Evolutionary conservation across 2,113 vertebrate genomes (phyloP).

Genomic region (Melanotaenia duboulayi): DNA sequence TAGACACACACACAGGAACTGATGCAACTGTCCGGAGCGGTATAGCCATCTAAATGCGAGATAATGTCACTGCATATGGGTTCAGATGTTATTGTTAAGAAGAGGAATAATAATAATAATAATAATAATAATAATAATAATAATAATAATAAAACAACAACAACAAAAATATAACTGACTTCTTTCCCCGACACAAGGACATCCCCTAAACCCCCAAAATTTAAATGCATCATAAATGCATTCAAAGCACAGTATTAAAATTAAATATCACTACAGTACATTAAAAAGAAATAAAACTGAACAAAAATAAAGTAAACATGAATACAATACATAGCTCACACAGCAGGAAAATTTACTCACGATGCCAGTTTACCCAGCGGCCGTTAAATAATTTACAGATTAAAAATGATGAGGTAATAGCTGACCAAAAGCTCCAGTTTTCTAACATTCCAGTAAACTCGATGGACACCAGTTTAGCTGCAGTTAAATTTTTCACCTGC

Average conservation of each 20-base stretch:
- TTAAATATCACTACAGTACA: too few relatives aligned
- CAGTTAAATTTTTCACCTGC: conserved; percentile 43
- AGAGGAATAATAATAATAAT: not conserved
- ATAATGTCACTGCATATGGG: not conserved
- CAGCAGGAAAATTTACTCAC: not conserved
- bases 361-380: not conserved
- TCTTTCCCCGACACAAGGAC: too few relatives aligned
- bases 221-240: too few relatives aligned
- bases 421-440: conserved; percentile 20
- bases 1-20: conserved; percentile 75
- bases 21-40: conserved; percentile 61
- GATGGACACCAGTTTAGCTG: conserved; percentile 39
- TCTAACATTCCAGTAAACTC: conserved; percentile 44
- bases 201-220: too few relatives aligned
- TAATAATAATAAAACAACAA: not conserved
- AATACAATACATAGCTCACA: not conserved
- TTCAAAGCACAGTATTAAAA: too few relatives aligned
- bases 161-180: not conserved
- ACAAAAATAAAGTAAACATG: too few relatives aligned
- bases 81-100: not conserved
- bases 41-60: conserved; percentile 34
- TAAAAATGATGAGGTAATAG: not conserved
- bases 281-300: too few relatives aligned
- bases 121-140: too few relatives aligned
- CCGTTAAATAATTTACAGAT: not conserved